Percentiles rank a stretch among this genome's conserved stretches.
Evolutionary conservation across 2,113 vertebrate genomes (phyloP).

Genomic region (Panthera uncia): DNA sequence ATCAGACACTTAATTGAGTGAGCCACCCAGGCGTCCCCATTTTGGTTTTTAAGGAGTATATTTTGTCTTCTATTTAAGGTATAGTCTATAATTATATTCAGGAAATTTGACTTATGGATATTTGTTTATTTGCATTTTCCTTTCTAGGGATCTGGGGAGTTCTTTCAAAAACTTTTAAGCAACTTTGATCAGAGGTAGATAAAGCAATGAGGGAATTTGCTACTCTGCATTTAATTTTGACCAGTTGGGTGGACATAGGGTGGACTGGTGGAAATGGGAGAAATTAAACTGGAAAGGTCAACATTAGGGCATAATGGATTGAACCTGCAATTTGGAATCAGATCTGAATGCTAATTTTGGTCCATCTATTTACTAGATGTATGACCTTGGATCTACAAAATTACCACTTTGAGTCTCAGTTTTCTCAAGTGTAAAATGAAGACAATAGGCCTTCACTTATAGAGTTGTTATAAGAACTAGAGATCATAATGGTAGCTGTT

Average conservation of each 20-base stretch:
- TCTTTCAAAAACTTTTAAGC: not conserved
- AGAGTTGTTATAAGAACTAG: not conserved
- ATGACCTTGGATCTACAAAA: not conserved
- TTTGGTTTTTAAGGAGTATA: not conserved
- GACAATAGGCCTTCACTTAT: not conserved
- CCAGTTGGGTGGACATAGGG: not conserved
- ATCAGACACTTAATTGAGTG: no score
- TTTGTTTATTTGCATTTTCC: conserved; percentile 37
- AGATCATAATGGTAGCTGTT: not conserved
- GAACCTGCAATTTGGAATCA: not conserved
- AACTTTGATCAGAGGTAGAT: not conserved
- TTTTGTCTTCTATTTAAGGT: conserved; percentile 30
- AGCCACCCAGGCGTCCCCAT: no score
- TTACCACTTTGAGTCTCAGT: not conserved
- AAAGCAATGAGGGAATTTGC: not conserved
- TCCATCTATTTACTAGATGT: not conserved
- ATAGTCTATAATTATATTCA: not conserved
- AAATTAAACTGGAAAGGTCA: not conserved
- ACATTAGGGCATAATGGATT: not conserved
- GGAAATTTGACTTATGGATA: not conserved
- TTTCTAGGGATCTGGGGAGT: not conserved
- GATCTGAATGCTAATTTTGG: not conserved
- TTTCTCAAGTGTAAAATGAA: conserved; percentile 29
- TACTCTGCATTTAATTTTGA: not conserved
- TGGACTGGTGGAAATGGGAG: not conserved